A percentile compares a stretch with the other conserved stretches of the same genome.
phyloP scores from a whole-genome alignment of 37 sponge, comb jelly and placozoan species.

The Ianthella basta region DNA sequence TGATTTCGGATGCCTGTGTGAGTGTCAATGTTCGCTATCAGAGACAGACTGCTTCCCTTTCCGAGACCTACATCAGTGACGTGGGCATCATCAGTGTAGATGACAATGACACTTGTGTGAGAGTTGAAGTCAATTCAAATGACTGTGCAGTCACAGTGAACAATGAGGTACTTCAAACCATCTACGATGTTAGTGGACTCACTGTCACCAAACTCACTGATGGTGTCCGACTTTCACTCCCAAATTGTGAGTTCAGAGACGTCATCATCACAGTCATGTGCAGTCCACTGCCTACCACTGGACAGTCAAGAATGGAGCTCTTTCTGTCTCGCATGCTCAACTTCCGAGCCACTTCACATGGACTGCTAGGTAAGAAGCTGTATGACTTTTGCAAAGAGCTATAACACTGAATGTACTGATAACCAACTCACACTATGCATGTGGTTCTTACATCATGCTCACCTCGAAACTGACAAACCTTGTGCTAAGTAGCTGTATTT shows the following conservation, averaged over 20 bases:
- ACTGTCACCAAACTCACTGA: neutral
- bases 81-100: conserved; percentile 20
- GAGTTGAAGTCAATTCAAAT: neutral
- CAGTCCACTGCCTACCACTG: neutral
- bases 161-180: neutral
- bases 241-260: conserved; percentile 28
- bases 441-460: no score
- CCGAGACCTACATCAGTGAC: neutral
- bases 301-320: neutral
- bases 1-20: conserved; percentile 19
- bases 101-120: conserved; percentile 1
- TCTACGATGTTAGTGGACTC: neutral
- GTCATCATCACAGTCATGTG: conserved; percentile 1
- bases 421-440: no score
- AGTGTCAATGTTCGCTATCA: conserved; percentile 11
- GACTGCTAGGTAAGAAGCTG: conserved; percentile 19
- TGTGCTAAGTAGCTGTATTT: no score
- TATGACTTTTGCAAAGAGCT: neutral
- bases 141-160: neutral
- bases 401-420: neutral
- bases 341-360: conserved; percentile 23
- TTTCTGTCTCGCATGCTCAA: conserved; percentile 12
- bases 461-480: no score
- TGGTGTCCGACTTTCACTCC: neutral
- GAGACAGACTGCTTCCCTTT: neutral